These are phyloP conservation scores for Malaclemys terrapin DNA, from an alignment of 2,113 vertebrate species.

Conservation along the genomic window DNA sequence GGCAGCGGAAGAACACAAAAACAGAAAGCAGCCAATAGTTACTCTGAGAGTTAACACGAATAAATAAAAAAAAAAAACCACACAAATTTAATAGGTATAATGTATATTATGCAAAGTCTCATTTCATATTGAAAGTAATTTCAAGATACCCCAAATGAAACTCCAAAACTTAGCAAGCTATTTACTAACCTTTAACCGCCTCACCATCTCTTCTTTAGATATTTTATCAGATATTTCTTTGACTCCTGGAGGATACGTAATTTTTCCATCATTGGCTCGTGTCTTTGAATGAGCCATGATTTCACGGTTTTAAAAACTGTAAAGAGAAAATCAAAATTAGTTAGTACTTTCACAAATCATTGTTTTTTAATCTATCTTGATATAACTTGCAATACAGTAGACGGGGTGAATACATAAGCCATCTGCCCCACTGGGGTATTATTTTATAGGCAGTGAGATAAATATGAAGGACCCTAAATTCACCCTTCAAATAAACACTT, in stretches of 20 bases:
- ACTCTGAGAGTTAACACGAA: rapidly evolving
- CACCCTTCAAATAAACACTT: not conserved
- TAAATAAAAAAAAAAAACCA: not conserved
- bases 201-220: slow-evolving; percentile 99
- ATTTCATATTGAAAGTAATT: not conserved
- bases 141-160: not conserved
- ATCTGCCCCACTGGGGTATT: not conserved
- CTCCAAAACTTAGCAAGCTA: not conserved
- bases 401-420: not conserved
- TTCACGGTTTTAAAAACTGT: slow-evolving; percentile 83
- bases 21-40: not conserved
- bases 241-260: slow-evolving; percentile 98
- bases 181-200: slow-evolving; percentile 93
- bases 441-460: not conserved
- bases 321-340: slow-evolving; percentile 32
- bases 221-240: slow-evolving; percentile 99
- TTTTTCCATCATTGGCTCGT: slow-evolving; percentile 97
- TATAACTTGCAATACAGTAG: not conserved
- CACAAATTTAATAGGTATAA: not conserved
- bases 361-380: not conserved
- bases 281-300: slow-evolving; percentile 99
- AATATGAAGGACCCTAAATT: not conserved
- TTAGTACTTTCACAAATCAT: not conserved
- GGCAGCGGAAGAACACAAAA: not conserved
- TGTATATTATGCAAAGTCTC: rapidly evolving